Evolutionary conservation across 2,797 vertebrate species (phyloP), one percentile per base, ranked within the genome.

Genomic region (Craterocephalus amniculus): DNA sequence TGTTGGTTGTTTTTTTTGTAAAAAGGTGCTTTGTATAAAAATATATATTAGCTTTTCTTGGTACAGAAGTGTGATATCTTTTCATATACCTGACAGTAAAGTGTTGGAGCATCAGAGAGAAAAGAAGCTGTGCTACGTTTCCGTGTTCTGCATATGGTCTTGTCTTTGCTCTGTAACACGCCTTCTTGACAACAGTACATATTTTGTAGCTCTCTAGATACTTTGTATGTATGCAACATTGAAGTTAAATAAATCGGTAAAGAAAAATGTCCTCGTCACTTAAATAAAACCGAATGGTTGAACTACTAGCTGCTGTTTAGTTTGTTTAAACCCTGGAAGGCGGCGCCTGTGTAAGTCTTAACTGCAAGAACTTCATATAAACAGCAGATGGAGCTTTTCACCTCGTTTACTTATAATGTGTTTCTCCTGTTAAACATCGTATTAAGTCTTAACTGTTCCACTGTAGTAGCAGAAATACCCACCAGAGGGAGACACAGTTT

Each of bases 141-240:
- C 95, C 95, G 95, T 98, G 96, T 98, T 97, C 95, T 96, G 96
- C 96, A 95, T 96, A 96, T 97, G 96, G 96, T 98, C 95, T 95
- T 95, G 97, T 98, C 96, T 97, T 96, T 96, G 96, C 96, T 97
- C 96, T 92, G 96, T 98, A 96, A 98, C 95, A 97, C 97, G 97
- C 97, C 96, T 98, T 98, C 97, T 97, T 96, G 96, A 98, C 95
- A 96, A 97, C 97, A 95, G 95, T 98, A 96, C 95, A 97, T 95
- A 97, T 99, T 99, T 99, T 99, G 97, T 99, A 99, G 98, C 98
- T 99, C 98, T 98, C 96, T 99, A 99, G 97, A 97, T 96, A 96
- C 95, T 99, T 99, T 98, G 95, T 99, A 98, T 99, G 98, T 98
- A 98, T 96, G 97, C 96, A 95, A 96, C 96, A 98, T 97, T 97